A percentile compares a stretch with the other conserved stretches of the same genome.
Conservation (phyloP, 2,888 invertebrate species). For the Agrochola litura region DNA sequence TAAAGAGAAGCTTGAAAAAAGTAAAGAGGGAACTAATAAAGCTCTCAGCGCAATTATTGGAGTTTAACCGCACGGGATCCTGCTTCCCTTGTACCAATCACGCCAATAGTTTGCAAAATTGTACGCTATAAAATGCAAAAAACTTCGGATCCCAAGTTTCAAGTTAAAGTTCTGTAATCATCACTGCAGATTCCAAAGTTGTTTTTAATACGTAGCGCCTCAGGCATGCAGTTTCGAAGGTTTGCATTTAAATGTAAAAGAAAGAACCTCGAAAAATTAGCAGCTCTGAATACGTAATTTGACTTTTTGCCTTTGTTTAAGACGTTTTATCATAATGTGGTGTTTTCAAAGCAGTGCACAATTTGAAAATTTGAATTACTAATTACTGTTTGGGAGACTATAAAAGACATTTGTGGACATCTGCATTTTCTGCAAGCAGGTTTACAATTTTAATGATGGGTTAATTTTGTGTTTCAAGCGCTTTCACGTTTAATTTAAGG, state of each 20-base stretch:
- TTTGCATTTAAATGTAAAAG: conserved; percentile 55
- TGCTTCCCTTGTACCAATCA: conserved; percentile 78
- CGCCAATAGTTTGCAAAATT: conserved; percentile 82
- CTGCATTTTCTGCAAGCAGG: conserved; percentile 25
- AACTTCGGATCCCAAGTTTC: conserved; percentile 72
- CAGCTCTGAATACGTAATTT: conserved; percentile 56
- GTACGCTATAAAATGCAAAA: conserved; percentile 84
- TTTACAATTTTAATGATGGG: conserved; percentile 29
- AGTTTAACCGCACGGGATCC: conserved; percentile 72
- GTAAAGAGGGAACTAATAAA: conserved; percentile 70
- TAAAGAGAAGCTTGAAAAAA: conserved; percentile 62
- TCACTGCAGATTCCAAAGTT: conserved; percentile 63
- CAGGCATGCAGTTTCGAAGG: conserved; percentile 59
- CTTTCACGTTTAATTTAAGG: conserved; percentile 6
- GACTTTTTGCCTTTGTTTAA: conserved; percentile 48
- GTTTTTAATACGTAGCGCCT: conserved; percentile 67
- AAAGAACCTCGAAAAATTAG: conserved; percentile 46
- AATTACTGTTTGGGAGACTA: conserved; percentile 47
- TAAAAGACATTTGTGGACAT: conserved; percentile 35
- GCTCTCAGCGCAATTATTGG: conserved; percentile 72
- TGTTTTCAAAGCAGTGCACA: conserved; percentile 55
- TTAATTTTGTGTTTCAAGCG: conserved; percentile 20
- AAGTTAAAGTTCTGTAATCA: conserved; percentile 69
- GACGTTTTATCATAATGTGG: conserved; percentile 59
- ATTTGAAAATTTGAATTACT: conserved; percentile 60